A percentile compares a stretch with the other conserved stretches of the same genome.
These are phyloP conservation scores for Cephonodes hylas DNA, from an alignment of 2,888 invertebrate genomes.

Conservation along the genomic window DNA sequence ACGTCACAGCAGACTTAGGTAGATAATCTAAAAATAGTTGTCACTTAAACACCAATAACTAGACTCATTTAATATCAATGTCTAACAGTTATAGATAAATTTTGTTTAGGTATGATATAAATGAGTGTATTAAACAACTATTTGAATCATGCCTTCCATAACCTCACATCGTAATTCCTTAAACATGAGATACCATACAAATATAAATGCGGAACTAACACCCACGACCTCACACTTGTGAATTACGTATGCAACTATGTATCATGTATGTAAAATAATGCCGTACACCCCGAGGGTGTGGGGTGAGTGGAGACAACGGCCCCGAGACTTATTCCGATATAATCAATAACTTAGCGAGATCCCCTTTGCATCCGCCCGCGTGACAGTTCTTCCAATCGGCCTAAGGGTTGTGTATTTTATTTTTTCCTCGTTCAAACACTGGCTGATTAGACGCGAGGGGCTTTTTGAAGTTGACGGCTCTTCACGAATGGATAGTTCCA, in stretches of 20 bases:
- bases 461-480: slow-evolving; percentile 69
- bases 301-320: slow-evolving; percentile 49
- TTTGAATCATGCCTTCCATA: too few species aligned
- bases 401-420: slow-evolving; percentile 63
- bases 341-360: slow-evolving; percentile 82
- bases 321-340: slow-evolving; percentile 80
- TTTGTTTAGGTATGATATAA: too few species aligned
- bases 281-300: slow-evolving; percentile 68
- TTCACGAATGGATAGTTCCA: slow-evolving; percentile 61
- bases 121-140: too few species aligned
- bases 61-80: too few species aligned
- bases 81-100: too few species aligned
- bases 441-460: slow-evolving; percentile 72
- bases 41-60: too few species aligned
- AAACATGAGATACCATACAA: slow-evolving; percentile 4
- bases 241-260: slow-evolving; percentile 76
- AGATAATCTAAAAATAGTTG: too few species aligned
- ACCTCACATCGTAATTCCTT: background rate
- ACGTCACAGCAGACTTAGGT: too few species aligned
- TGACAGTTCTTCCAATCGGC: slow-evolving; percentile 75
- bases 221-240: slow-evolving; percentile 39
- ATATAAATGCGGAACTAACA: slow-evolving; percentile 22
- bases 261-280: slow-evolving; percentile 81
- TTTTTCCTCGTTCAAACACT: slow-evolving; percentile 75
- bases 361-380: slow-evolving; percentile 81